These are phyloP conservation scores for Parascotia fuliginaria DNA, from an alignment of 2,888 invertebrate species.

Conservation along the genomic window DNA sequence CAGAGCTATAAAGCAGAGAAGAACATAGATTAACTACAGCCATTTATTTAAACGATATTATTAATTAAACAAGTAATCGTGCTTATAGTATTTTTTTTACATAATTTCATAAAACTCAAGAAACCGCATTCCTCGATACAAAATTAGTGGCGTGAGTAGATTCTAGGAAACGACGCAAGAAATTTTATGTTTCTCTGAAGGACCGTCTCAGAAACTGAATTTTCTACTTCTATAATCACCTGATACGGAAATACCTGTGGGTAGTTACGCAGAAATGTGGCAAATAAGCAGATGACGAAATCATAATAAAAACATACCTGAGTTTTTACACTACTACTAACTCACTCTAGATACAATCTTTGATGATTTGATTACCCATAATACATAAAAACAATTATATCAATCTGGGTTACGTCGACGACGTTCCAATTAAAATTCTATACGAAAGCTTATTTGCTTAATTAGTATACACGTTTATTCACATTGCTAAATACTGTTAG, in stretches of 20 bases:
- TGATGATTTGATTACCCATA: constrained; percentile 32
- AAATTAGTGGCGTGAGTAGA: constrained; percentile 41
- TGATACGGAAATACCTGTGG: constrained; percentile 36
- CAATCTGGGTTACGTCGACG: constrained; percentile 35
- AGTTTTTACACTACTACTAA: no score
- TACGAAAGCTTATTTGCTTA: constrained; percentile 35
- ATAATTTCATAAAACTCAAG: constrained; percentile 6
- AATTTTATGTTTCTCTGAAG: constrained; percentile 49
- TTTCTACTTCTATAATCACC: constrained; percentile 35
- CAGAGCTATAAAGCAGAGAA: not conserved
- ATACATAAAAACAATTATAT: constrained; percentile 33
- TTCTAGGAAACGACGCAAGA: constrained; percentile 46
- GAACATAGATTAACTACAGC: not conserved
- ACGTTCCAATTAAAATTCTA: constrained; percentile 39
- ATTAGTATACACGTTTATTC: constrained; percentile 46
- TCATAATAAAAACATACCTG: constrained; percentile 1
- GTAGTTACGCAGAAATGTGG: constrained; percentile 14
- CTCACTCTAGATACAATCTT: no score
- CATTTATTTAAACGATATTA: not conserved
- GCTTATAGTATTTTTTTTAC: not conserved
- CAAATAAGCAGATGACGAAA: constrained; percentile 4
- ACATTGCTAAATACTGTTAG: constrained; percentile 54
- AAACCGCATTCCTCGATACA: constrained; percentile 42
- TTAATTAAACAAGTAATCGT: not conserved
- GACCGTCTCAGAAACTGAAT: constrained; percentile 34